Evolutionary conservation across 2,113 vertebrate genomes (phyloP), one percentile per base, ranked within the genome.

Genomic region (Oreochromis tanganicae): DNA sequence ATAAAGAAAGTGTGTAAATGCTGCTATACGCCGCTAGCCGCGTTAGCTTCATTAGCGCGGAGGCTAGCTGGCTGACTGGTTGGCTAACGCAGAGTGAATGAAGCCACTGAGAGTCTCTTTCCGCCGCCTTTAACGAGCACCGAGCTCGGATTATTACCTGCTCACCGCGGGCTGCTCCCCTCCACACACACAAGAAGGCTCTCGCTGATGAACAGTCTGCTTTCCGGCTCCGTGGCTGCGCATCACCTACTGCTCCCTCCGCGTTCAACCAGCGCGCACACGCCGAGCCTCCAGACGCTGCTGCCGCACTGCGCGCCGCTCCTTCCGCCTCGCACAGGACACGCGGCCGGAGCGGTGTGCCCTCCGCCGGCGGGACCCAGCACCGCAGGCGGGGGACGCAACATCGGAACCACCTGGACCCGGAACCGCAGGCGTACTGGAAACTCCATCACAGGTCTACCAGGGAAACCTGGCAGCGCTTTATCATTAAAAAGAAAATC

Each of bases 291-390:
- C 52, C 29, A 13, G 43, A 88, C 75, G 83, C 27, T 19, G 85
- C 66, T 87, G 89, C 88, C 84, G 91, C 91, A 86, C 84, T 43
- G 90, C 55, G 81, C 91, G 85, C 10, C 66, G 90, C 91, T 85
- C 88, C 92, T 86, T 92, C 92, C 50, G 83, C 84, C 57, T 32
- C 4, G 57, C 57, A 41, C 2, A 6, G 41, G 19, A 36, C 27
- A 43, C 6, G 85, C 8, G 85, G 4, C 36, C 87, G 11, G 43
- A 48, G 43, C 43, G 24, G 24, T 29, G 75, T 32, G 85, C 85
- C 87, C 87, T 90, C 91, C 86, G 80, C 86, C 63, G 91, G 89
- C 21, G 79, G 86, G 86, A 84, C 32, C 82, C 55, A 21, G 66
- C 1, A 89, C 12, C 81, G 68, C 68, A 73, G 41, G 68, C 21